Evolutionary conservation across 2,113 vertebrate species (phyloP).

Genomic region (Apteryx mantelli): DNA sequence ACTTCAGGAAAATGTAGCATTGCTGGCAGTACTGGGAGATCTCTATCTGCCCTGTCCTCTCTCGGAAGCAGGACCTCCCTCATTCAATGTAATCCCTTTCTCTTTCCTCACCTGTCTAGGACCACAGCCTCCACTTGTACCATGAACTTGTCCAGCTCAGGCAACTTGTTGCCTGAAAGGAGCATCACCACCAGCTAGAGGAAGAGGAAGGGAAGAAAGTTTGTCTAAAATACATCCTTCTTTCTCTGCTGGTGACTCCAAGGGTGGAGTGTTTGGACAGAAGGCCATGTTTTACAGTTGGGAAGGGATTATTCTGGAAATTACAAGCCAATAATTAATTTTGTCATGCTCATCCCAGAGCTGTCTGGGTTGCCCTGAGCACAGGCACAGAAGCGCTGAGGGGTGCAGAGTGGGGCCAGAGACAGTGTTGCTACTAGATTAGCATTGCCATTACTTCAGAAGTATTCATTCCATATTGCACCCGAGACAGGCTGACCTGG

Average conservation of each 20-base stretch:
- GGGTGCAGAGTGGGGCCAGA: background rate
- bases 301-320: background rate
- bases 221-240: background rate
- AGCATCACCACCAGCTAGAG: background rate
- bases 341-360: background rate
- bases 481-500: background rate
- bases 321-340: background rate
- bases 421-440: background rate
- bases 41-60: background rate
- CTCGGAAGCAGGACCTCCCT: background rate
- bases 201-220: background rate
- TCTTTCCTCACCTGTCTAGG: background rate
- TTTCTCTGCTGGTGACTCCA: background rate
- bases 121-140: background rate
- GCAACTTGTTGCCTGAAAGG: background rate
- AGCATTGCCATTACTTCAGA: accelerated
- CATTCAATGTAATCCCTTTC: background rate
- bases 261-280: background rate
- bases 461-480: background rate
- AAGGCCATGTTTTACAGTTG: accelerated
- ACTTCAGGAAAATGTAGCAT: no score
- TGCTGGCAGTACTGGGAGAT: background rate
- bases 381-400: background rate
- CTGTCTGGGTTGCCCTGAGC: background rate
- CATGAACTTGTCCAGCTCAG: background rate